Evolutionary conservation across 2,113 vertebrate genomes (phyloP).

Genomic region (Catharus bicknelli): DNA sequence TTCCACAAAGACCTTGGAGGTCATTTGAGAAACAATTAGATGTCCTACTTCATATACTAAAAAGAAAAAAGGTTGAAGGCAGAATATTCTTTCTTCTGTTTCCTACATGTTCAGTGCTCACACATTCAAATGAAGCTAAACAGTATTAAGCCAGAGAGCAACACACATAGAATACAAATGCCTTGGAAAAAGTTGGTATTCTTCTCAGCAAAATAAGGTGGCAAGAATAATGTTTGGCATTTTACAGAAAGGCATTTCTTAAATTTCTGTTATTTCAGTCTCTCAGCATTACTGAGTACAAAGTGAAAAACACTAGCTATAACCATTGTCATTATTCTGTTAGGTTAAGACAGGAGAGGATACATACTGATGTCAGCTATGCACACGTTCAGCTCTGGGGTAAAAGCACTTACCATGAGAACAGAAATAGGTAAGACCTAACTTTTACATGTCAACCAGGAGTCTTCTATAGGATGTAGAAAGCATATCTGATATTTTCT

Average conservation of each 20-base stretch:
- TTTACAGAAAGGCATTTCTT: neutral
- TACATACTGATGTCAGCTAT: neutral
- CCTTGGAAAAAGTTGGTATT: constrained; percentile 25
- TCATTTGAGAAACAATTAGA: constrained; percentile 81
- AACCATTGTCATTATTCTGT: neutral
- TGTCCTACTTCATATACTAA: constrained; percentile 69
- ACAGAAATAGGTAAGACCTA: neutral
- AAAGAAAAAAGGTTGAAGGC: constrained; percentile 51
- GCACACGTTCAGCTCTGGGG: neutral
- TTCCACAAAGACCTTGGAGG: constrained; percentile 76
- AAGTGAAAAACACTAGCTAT: neutral
- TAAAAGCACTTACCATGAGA: neutral
- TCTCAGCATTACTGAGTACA: neutral
- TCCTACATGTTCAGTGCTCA: constrained; percentile 45
- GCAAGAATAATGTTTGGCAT: neutral
- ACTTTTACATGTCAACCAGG: neutral
- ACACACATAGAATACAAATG: neutral
- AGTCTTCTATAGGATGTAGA: neutral
- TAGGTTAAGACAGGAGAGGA: neutral
- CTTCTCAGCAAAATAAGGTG: neutral
- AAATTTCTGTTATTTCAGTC: neutral
- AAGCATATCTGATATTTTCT: neutral
- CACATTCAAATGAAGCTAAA: constrained; percentile 57
- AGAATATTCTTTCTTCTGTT: constrained; percentile 45
- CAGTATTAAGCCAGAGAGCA: constrained; percentile 41